Base-by-base conservation (phyloP, 2,797 vertebrate genomes). In the Rhynchotus rufescens region DNA sequence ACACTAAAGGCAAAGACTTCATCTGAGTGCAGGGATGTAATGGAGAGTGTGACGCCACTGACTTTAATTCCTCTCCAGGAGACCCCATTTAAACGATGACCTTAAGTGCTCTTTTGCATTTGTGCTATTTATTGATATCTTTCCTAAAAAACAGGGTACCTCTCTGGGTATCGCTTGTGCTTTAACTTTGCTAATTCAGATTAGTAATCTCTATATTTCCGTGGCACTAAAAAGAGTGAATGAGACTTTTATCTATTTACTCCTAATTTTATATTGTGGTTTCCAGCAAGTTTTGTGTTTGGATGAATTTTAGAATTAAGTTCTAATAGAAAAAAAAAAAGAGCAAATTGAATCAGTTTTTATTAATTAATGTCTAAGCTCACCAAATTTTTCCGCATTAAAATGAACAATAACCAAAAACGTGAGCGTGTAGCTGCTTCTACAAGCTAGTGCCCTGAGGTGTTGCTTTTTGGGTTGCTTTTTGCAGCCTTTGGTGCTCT, bases 161-260 rank as follows among this genome's bases (percentile, higher is more conserved):
- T 49, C 32, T 30, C 9, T 20, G 8, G 1, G 6, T 12, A 6
- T 28, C 10, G 0, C 52, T 66, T 45, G 40, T 6, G 2, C 36
- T 65, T 59, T 9, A 36, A 14, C 83, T 25, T 26, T 47, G 45
- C 32, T 42, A 38, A 36, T 51, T 56, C 40, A 3, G 45, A 36
- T 13, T 26, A 52, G 21, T 8, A 3, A 57, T 21, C 22, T 20
- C 47, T 40, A 7, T 52, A 30, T 21, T 52, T 6, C 38, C 21
- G 14, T 23, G 13, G 3, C 1, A 1, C 52, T 12, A 32, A n/a
- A n/a, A 42, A 34, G 14, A 23, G 45, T 5, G 34, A 73, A 21
- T 15, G 22, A 14, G 66, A 14, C 36, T 44, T 25, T 47, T 47
- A 49, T 49, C 30, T 80, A 28, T 14, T 61, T 10, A 17, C 47